Evolutionary conservation across 2,888 invertebrate species (phyloP), one percentile per base, ranked within the genome.

Genomic region (Stegophylla sp.): DNA sequence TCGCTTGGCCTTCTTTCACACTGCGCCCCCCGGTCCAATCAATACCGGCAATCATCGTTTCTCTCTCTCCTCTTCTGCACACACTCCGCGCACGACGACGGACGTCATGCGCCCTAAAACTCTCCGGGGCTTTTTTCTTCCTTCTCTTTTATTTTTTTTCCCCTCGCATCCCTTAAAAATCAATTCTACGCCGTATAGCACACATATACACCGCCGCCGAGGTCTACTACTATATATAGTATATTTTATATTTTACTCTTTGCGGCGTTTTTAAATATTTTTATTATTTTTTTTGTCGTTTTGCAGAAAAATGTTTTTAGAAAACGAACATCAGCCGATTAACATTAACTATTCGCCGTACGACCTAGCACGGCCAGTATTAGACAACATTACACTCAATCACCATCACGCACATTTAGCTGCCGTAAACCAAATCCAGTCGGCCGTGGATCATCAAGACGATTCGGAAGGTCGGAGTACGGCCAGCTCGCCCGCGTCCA

Each of bases 1-100:
- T 79, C 71, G 64, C 79, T 79, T 69, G 77, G 77, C 79, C 71
- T 79, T 79, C 79, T 79, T 79, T 79, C 79, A 61, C 79, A 63
- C 79, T 61, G 61, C 69, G 69, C 51, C 79, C 79, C 59, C 71
- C 79, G 79, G 79, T 79, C 71, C 79, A 79, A 79, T 79, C 79
- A 71, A 79, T 79, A 79, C 79, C 79, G 79, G 79, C 79, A 79
- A 79, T 79, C 79, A 79, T 79, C 69, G 71, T 51, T 63, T 61
- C 71, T 79, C 79, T 79, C 79, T 61, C 23, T 61, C 61, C 48
- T 43, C 64, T 41, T n/a, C 15, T 9, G 17, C 41, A 41, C 56
- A 15, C 17, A 28, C 17, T 17, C 67, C 1, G 20, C 41, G 43
- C 41, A n/a, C 53, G 56, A 28, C 77, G n/a, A 69, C 59, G 77